These are phyloP conservation scores for Ochlodes sylvanus DNA, from an alignment of 2,888 invertebrate species.

Conservation along the genomic window DNA sequence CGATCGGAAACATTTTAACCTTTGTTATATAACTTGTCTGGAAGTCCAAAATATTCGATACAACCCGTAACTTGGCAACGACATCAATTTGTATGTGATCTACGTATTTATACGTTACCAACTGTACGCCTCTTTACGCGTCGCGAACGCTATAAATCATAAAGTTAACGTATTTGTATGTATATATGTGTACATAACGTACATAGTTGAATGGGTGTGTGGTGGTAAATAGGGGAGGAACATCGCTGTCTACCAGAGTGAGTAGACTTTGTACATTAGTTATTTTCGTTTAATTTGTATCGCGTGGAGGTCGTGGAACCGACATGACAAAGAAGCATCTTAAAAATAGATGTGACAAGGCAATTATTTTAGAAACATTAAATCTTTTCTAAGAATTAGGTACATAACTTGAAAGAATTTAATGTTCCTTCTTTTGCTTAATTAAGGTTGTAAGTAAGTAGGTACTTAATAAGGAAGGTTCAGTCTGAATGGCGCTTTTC, in stretches of 20 bases:
- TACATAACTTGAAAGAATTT: no score
- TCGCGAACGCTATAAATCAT: constrained; percentile 39
- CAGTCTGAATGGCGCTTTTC: no score
- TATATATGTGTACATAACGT: constrained; percentile 22
- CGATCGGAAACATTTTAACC: background rate
- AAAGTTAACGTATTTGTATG: constrained; percentile 34
- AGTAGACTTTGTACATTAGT: constrained; percentile 22
- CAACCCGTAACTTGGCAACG: constrained; percentile 42
- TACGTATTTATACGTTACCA: constrained; percentile 22
- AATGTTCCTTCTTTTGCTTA: no score
- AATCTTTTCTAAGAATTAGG: no score
- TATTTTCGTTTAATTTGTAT: background rate
- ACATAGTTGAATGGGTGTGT: constrained; percentile 22
- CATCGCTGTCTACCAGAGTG: background rate
- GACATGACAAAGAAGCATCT: background rate
- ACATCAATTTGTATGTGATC: constrained; percentile 32
- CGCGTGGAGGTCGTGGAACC: background rate
- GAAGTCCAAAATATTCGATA: constrained; percentile 40
- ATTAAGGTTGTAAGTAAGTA: no score
- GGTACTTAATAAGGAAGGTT: no score
- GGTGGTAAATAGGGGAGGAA: constrained; percentile 26
- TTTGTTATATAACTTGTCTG: constrained; percentile 12
- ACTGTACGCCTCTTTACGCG: constrained; percentile 35
- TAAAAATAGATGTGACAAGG: background rate
- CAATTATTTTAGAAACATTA: background rate